Evolutionary conservation across 2,888 invertebrate genomes (phyloP), one percentile per base, ranked within the genome.

Genomic region (Drosophila glabriapex): DNA sequence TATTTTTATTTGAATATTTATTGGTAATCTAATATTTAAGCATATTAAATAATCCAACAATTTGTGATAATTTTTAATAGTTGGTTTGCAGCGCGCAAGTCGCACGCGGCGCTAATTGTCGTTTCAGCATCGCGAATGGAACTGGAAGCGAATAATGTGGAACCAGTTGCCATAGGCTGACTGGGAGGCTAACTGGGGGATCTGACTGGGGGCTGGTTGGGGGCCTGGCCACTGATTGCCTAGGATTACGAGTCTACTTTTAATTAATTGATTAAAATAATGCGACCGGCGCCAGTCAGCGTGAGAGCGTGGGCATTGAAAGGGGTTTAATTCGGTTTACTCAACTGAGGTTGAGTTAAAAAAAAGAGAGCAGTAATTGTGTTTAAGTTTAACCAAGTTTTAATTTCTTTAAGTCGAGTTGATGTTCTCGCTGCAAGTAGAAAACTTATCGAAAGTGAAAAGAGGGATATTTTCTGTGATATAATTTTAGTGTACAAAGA

Each of bases 261-360:
- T 90, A 87, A 87, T 87, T 87, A 90, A 87, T 87, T 90, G 82
- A 87, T 90, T 87, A 87, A 90, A 82, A 80, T 83, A 85, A 82
- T 46, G 76, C 59, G 69, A 6, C 54, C 61, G 68, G 43, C 59
- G 74, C 50, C 61, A 68, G 52, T 14, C 52, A 68, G 43, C 28
- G 54, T 16, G 63, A 73, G 54, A 60, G 75, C 68, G 69, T 37
- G 56, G n/a, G 52, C 39, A 9, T 29, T 46, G 1, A 25, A 70
- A 69, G 62, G 64, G 59, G 70, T 66, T 73, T 52, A 28, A n/a
- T 43, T 52, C 39, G 61, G 53, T 63, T 73, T 29, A 22, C 50
- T 67, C 54, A n/a, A 37, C 25, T 37, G 52, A 59, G 19, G 25
- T 33, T 19, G 16, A 10, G 12, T 9, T 25, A 16, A 16, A 25